Percentiles rank a stretch among this genome's conserved stretches.
phyloP scores from a whole-genome alignment of 2,113 vertebrate genomes.

The Potamarius usumacintae region DNA sequence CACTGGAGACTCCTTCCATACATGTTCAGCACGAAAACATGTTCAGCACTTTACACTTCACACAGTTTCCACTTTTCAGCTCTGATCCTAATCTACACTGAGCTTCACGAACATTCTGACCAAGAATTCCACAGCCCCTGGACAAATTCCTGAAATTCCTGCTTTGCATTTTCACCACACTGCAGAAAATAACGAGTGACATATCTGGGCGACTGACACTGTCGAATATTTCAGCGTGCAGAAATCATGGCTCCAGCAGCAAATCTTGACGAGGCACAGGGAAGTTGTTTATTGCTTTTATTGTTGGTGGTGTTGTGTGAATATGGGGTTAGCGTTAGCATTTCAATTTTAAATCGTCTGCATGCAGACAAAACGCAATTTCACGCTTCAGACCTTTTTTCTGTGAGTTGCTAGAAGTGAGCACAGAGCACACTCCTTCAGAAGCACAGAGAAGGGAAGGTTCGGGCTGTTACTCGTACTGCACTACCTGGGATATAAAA shows the following conservation, averaged over 20 bases:
- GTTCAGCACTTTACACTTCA: background rate
- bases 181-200: background rate
- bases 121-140: background rate
- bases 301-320: background rate
- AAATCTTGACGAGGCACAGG: background rate
- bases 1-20: background rate
- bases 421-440: background rate
- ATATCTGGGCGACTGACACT: background rate
- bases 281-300: constrained; percentile 6
- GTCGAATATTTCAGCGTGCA: background rate
- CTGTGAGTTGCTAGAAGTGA: background rate
- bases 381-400: background rate
- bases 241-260: background rate
- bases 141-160: background rate
- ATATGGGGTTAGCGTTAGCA: background rate
- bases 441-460: background rate
- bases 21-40: background rate
- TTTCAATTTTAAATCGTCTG: background rate
- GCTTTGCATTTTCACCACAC: background rate
- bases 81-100: background rate
- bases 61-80: background rate
- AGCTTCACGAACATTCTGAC: background rate
- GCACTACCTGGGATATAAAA: background rate
- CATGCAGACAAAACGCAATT: background rate
- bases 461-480: background rate